Base-by-base conservation (phyloP, 1,140 invertebrate genomes). In the Tribolium castaneum region DNA sequence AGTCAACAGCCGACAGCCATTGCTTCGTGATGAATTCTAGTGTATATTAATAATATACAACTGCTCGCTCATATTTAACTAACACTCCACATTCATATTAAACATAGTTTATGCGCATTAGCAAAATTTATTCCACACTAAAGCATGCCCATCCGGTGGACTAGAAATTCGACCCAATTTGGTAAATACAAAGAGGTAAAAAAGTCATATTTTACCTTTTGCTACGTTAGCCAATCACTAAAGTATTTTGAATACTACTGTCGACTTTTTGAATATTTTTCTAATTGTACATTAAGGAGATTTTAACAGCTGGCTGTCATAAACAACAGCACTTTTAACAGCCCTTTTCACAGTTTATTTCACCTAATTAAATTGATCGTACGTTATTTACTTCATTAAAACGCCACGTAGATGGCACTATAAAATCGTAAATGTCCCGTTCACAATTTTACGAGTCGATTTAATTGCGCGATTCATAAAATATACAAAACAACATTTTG, bases 11-110 rank as follows among this genome's bases (percentile, higher is more conserved):
- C 52, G 16, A 50, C 25, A 51, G 25, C 49, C 22, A 54, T 54
- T 73, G 70, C 50, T 22, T 72, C 22, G 39, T 54, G 49, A 73
- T 73, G 71, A 73, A 73, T 73, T 73, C 22, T 30, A 34, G 14
- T 14, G 30, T 25, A 62, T 59, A 45, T 45, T 45, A 45, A 45
- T 59, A 59, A 59, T 66, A 66, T 14, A 35, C 59, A 66, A 66
- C 13, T 30, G 30, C 59, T 34, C 59, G 59, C n/a, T n/a, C 59
- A 66, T 66, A 66, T 66, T 66, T 66, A 45, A 45, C 39, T 45
- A 45, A n/a, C 39, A 45, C 39, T 45, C 39, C 39, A 9, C 7
- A 45, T 45, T 45, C 7, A 45, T 9, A 45, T 3, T 45, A 9
- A 45, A 45, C 39, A 45, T 9, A 45, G 2, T 45, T 45, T 45